Conservation (phyloP, 2,797 vertebrate genomes). For the Glossophaga mutica region DNA sequence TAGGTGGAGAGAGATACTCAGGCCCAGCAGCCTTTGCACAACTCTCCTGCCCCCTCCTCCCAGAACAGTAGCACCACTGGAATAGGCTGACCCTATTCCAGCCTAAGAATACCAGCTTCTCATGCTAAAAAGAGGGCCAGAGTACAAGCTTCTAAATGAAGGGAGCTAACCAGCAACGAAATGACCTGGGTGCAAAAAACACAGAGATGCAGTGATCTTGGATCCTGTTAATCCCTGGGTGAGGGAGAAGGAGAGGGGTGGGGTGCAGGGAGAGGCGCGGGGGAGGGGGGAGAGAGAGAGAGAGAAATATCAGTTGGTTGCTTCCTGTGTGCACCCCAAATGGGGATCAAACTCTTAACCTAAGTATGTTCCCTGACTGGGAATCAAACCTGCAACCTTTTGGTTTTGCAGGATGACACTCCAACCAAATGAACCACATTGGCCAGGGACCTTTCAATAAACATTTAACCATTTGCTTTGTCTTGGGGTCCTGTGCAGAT, state of each 20-base stretch:
- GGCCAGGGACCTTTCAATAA: background rate
- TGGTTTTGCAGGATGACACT: background rate
- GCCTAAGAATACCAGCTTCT: background rate
- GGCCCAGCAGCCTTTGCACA: background rate
- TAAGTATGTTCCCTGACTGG: background rate
- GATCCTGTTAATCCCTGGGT: background rate
- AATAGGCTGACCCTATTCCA: background rate
- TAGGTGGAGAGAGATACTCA: background rate
- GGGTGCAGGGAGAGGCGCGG: fast-evolving
- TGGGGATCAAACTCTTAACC: background rate
- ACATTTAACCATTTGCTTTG: background rate
- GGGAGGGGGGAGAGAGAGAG: too few relatives aligned
- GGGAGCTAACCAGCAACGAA: background rate
- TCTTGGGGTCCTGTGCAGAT: background rate
- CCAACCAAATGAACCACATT: background rate
- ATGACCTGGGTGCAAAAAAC: background rate
- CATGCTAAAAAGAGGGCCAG: background rate
- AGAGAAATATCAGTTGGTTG: background rate
- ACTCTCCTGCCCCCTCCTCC: background rate
- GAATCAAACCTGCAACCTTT: background rate
- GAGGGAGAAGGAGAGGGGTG: background rate
- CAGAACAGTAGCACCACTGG: background rate
- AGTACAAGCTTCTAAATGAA: background rate
- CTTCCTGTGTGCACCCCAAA: background rate
- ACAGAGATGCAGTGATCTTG: background rate